Percentiles rank a stretch among this genome's conserved stretches.
Conservation (phyloP, 2,888 invertebrate species). For the Andricus quercusramuli region DNA sequence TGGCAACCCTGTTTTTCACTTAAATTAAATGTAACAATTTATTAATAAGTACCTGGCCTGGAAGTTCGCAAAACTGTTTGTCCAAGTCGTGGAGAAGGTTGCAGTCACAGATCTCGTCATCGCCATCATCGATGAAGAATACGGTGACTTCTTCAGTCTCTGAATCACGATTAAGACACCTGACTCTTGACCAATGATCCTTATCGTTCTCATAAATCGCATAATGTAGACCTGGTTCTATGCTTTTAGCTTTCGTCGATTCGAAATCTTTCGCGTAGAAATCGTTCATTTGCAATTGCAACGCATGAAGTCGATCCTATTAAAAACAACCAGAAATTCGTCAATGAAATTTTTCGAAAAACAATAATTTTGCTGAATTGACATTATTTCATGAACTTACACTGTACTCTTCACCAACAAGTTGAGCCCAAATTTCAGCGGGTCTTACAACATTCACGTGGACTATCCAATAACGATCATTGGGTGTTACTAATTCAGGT, state of each 20-base stretch:
- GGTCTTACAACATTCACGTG: conserved; percentile 83
- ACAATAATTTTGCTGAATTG: background rate
- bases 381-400: conserved; percentile 75
- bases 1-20: background rate
- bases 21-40: background rate
- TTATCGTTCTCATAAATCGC: conserved; percentile 74
- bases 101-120: conserved; percentile 82
- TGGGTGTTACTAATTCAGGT: conserved; percentile 60
- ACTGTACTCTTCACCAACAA: conserved; percentile 84
- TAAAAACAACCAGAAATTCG: conserved; percentile 16
- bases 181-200: conserved; percentile 79
- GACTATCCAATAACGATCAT: conserved; percentile 82
- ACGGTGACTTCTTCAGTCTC: conserved; percentile 61
- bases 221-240: conserved; percentile 77
- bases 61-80: conserved; percentile 83
- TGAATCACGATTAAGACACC: conserved; percentile 70
- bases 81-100: conserved; percentile 82
- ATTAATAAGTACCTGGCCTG: conserved; percentile 83
- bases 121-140: conserved; percentile 89
- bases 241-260: conserved; percentile 48
- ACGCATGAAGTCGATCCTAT: conserved; percentile 75
- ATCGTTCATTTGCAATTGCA: conserved; percentile 76
- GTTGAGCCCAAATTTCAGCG: conserved; percentile 84
- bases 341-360: background rate
- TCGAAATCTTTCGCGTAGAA: conserved; percentile 70